These are phyloP conservation scores for Mirounga angustirostris DNA, from an alignment of 2,113 vertebrate genomes.

Conservation along the genomic window DNA sequence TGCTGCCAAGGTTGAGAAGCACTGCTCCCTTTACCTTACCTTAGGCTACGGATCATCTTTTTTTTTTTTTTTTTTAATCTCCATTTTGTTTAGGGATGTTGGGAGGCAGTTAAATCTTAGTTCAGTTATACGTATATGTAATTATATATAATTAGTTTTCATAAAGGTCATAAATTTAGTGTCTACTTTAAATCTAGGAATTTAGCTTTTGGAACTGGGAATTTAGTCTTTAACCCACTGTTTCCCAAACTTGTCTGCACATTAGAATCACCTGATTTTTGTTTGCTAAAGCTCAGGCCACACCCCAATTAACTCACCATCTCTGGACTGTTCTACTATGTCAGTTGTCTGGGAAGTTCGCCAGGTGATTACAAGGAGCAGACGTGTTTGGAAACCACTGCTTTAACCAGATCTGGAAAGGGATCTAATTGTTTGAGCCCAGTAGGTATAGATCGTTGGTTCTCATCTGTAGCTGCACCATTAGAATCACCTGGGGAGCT, in stretches of 20 bases:
- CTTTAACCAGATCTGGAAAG: neutral
- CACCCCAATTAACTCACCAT: neutral
- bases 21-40: neutral
- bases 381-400: neutral
- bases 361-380: neutral
- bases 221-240: neutral
- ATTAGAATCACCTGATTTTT: neutral
- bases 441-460: neutral
- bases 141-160: neutral
- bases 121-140: neutral
- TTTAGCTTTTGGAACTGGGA: constrained; percentile 26
- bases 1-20: neutral
- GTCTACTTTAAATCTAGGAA: neutral
- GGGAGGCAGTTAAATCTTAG: neutral
- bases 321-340: accelerated
- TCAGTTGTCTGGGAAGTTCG: neutral
- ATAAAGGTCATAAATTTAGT: neutral
- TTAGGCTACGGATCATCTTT: neutral
- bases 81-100: neutral
- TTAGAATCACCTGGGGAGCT: neutral
- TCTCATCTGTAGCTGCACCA: constrained; percentile 20
- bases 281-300: neutral
- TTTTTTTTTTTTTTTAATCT: neutral
- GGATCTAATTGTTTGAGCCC: neutral
- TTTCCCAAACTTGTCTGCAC: neutral